A percentile compares a stretch with the other conserved stretches of the same genome.
phyloP scores from a whole-genome alignment of 2,797 vertebrate species.

The Alca torda region DNA sequence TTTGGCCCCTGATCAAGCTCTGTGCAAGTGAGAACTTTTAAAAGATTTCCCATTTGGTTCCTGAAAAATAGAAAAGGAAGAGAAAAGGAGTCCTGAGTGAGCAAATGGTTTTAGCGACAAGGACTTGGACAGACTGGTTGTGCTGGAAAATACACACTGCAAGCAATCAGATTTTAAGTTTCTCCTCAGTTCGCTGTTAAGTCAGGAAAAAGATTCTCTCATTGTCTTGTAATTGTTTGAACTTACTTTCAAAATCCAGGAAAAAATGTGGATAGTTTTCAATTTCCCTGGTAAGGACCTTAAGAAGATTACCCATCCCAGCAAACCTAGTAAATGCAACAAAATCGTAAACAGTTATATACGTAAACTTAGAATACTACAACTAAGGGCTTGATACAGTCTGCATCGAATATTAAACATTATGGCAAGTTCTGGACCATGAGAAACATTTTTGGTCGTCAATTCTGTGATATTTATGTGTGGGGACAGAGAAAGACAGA shows the following conservation, averaged over 20 bases:
- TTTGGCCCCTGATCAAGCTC: constrained; percentile 93
- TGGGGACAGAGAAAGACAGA: background rate
- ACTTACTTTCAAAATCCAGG: constrained; percentile 99
- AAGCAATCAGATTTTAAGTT: constrained; percentile 31
- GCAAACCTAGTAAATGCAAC: constrained; percentile 91
- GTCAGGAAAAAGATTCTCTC: constrained; percentile 37
- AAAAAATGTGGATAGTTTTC: constrained; percentile 99
- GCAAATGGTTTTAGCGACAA: constrained; percentile 48
- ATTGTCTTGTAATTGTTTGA: constrained; percentile 48
- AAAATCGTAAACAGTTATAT: constrained; percentile 73
- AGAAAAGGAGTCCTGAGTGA: constrained; percentile 67
- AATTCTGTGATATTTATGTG: background rate
- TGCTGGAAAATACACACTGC: constrained; percentile 47
- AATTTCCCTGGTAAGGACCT: constrained; percentile 99
- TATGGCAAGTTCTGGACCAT: constrained; percentile 4
- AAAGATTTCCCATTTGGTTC: constrained; percentile 91
- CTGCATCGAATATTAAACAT: background rate
- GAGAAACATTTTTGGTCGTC: background rate
- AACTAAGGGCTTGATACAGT: constrained; percentile 39
- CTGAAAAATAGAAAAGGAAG: constrained; percentile 80
- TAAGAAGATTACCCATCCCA: constrained; percentile 99
- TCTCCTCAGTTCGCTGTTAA: constrained; percentile 41
- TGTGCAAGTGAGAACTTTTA: constrained; percentile 94
- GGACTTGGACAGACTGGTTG: constrained; percentile 22
- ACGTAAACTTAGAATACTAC: constrained; percentile 13